Evolutionary conservation across 37 sponge, comb jelly and placozoan genomes (phyloP).

Genomic region (Geodia barretti): DNA sequence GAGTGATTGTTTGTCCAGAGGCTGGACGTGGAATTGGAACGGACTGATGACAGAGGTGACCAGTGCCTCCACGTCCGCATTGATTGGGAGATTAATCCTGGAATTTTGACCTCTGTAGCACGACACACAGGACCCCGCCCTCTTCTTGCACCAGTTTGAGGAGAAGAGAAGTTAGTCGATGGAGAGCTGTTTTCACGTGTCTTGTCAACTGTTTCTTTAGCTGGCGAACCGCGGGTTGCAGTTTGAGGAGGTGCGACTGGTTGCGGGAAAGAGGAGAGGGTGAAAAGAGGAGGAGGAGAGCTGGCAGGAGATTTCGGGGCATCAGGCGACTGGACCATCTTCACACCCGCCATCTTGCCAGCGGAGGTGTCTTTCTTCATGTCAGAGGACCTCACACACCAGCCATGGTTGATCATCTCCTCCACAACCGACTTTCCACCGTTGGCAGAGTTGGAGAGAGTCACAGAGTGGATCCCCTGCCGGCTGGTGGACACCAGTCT

Average conservation of each 20-base stretch:
- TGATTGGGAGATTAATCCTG: too few species aligned
- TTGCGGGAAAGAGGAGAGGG: too few species aligned
- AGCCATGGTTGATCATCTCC: background rate
- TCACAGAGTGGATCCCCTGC: background rate
- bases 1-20: background rate
- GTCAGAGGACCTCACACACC: background rate
- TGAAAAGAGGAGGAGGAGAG: background rate
- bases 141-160: too few species aligned
- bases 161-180: too few species aligned
- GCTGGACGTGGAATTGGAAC: conserved; percentile 18
- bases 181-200: too few species aligned
- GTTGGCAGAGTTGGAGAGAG: conserved; percentile 35
- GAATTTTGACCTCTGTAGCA: too few species aligned
- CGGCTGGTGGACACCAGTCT: conserved; percentile 18
- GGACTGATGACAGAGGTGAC: conserved; percentile 40
- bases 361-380: background rate
- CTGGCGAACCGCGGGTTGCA: too few species aligned
- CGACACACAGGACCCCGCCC: too few species aligned
- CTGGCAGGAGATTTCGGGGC: background rate
- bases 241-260: too few species aligned
- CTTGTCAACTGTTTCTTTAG: too few species aligned
- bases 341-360: background rate
- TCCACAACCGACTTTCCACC: background rate
- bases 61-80: conserved; percentile 2
- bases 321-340: background rate